phyloP scores from a whole-genome alignment of 2,888 invertebrate genomes.

The Neocrepidodera transversa region DNA sequence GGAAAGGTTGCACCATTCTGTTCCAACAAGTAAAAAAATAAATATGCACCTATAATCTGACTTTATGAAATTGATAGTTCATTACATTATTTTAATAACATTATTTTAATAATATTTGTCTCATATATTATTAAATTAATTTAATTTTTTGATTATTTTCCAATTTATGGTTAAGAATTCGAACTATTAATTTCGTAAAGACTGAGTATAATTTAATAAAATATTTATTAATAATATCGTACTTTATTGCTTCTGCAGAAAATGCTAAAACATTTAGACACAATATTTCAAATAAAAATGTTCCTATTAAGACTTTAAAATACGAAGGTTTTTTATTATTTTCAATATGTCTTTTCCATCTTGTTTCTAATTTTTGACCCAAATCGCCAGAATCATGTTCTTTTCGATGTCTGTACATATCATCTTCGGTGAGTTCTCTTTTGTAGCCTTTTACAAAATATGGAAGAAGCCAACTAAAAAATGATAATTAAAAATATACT shows the following conservation, averaged over 20 bases:
- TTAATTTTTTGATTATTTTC: too few relatives aligned
- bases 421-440: slow-evolving; percentile 61
- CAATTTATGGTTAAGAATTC: too few relatives aligned
- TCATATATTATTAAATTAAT: too few relatives aligned
- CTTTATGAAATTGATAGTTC: too few relatives aligned
- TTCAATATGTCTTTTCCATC: slow-evolving; percentile 48
- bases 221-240: too few relatives aligned
- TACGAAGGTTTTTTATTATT: slow-evolving; percentile 46
- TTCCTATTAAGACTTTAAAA: slow-evolving; percentile 46
- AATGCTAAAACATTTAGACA: slow-evolving; percentile 34
- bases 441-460: slow-evolving; percentile 61
- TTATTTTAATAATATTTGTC: too few relatives aligned
- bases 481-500: too few relatives aligned
- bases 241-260: slow-evolving; percentile 41
- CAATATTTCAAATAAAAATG: slow-evolving; percentile 44
- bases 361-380: slow-evolving; percentile 57
- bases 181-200: too few relatives aligned
- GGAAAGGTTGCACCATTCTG: slow-evolving; percentile 36
- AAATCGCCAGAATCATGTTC: slow-evolving; percentile 59
- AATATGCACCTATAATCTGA: too few relatives aligned
- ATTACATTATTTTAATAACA: too few relatives aligned
- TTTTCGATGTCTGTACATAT: slow-evolving; percentile 61
- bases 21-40: too few relatives aligned
- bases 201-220: too few relatives aligned
- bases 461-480: slow-evolving; percentile 62